A percentile compares a stretch with the other conserved stretches of the same genome.
Conservation (phyloP, 2,797 vertebrate species). For the Tenualosa thibaudeaui region DNA sequence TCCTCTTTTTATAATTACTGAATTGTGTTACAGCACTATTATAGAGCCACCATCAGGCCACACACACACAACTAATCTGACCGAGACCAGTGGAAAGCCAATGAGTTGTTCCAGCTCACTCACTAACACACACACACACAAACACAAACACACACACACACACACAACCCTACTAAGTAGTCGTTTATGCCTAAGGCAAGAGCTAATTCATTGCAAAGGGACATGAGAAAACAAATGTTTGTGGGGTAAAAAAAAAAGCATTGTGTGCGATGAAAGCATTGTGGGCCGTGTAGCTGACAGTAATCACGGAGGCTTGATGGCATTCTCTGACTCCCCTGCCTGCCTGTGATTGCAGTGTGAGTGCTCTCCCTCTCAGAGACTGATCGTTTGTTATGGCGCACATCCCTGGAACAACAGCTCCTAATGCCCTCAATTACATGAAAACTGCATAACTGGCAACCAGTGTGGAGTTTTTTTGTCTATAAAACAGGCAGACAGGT, state of each 20-base stretch:
- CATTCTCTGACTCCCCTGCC: conserved; percentile 18
- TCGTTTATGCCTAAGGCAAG: conserved; percentile 1
- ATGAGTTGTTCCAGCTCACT: not conserved
- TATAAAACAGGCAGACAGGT: not conserved
- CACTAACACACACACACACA: not conserved
- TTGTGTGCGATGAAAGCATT: conserved; percentile 22
- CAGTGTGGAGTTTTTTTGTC: not conserved
- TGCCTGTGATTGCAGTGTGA: conserved; percentile 3
- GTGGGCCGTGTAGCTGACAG: not conserved
- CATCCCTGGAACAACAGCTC: not conserved
- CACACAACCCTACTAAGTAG: not conserved
- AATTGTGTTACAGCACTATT: not conserved
- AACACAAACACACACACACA: no score
- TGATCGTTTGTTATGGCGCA: conserved; percentile 15
- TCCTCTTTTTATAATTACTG: not conserved
- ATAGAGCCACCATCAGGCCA: no score
- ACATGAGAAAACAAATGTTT: not conserved
- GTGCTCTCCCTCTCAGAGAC: not conserved
- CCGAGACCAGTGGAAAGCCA: conserved; percentile 3
- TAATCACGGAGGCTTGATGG: conserved; percentile 16
- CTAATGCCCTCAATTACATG: conserved; percentile 12
- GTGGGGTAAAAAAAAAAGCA: not conserved
- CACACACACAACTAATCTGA: not conserved
- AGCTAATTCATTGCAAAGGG: not conserved
- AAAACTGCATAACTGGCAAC: not conserved